Base-by-base conservation (phyloP, 2,113 vertebrate species). In the Aythya baeri region DNA sequence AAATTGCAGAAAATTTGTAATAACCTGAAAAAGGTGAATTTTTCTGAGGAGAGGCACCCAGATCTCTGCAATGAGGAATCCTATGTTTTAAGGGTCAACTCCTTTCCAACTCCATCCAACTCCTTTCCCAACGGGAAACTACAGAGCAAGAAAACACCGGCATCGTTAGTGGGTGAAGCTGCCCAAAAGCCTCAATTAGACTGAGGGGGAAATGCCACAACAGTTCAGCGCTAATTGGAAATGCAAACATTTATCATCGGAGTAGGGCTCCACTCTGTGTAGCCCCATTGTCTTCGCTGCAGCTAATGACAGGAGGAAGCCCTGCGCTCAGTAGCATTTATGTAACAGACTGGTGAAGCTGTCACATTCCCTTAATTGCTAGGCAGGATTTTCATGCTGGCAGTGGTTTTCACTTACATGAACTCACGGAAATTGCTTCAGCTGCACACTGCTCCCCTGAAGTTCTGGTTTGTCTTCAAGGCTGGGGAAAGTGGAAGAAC, bases 151-250 rank as follows among this genome's bases (percentile, higher is more conserved):
- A 62, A 21, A 68, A 85, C 22, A 52, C 6, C 6, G 74, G 79
- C 87, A 77, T 38, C 4, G 0, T 75, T 81, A 71, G 88, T 11
- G 12, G 75, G 63, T 43, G 52, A 93, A 93, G 80, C 61, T 63
- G 63, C 43, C 80, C 58, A 78, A 78, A 8, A 91, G 38, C 49
- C 38, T 95, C 90, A 96, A 88, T 94, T 86, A 95, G 86, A 34
- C 44, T 0, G 54, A 57, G 62, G 49, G 80, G 73, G 36, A 90
- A 92, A 82, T 41, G 67, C 77, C 25, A 6, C 84, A 85, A 68
- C 66, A 89, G 78, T 85, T 95, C 75, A 66, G 91, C 5, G 12
- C 89, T 97, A 95, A 97, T 94, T 91, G 82, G 94, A 94, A 96
- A 97, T 46, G 91, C 93, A 95, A 96, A 94, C 85, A 88, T 85